Evolutionary conservation across 2,888 invertebrate species (phyloP).

Genomic region (Andrena chrysosceles): DNA sequence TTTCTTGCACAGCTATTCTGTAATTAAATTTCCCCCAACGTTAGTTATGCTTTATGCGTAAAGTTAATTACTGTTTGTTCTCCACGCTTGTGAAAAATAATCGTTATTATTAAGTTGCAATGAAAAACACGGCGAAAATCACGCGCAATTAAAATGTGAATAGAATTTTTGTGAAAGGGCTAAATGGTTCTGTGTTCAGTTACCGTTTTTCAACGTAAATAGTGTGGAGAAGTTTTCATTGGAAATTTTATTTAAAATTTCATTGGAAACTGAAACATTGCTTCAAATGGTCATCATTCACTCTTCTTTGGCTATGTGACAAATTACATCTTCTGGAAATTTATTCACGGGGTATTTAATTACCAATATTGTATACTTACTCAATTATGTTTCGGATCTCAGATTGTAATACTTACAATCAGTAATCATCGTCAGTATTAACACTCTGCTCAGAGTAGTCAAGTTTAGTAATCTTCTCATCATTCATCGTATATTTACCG

Average conservation of each 20-base stretch:
- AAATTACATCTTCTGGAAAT: too few species aligned
- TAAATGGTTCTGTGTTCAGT: conserved; percentile 8
- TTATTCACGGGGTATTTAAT: too few species aligned
- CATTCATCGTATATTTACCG: neutral
- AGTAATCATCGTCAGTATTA: neutral
- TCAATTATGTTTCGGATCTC: neutral
- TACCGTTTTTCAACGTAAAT: conserved; percentile 6
- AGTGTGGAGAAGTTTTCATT: neutral
- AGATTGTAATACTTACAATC: neutral
- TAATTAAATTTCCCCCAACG: too few species aligned
- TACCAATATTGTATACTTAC: neutral
- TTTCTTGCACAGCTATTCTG: too few species aligned
- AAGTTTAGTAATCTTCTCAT: too few species aligned
- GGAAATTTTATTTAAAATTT: conserved; percentile 24
- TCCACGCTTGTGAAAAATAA: conserved; percentile 3
- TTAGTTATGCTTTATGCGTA: neutral
- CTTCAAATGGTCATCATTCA: too few species aligned
- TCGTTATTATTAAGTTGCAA: neutral
- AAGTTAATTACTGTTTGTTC: neutral
- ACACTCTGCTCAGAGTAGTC: neutral
- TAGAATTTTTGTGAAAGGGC: neutral
- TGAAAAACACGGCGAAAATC: neutral
- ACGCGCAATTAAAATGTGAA: neutral
- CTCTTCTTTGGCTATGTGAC: too few species aligned
- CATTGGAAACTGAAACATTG: conserved; percentile 16